Evolutionary conservation across 2,113 vertebrate species (phyloP), one percentile per base, ranked within the genome.

Genomic region (Corythornis madagascariensis): DNA sequence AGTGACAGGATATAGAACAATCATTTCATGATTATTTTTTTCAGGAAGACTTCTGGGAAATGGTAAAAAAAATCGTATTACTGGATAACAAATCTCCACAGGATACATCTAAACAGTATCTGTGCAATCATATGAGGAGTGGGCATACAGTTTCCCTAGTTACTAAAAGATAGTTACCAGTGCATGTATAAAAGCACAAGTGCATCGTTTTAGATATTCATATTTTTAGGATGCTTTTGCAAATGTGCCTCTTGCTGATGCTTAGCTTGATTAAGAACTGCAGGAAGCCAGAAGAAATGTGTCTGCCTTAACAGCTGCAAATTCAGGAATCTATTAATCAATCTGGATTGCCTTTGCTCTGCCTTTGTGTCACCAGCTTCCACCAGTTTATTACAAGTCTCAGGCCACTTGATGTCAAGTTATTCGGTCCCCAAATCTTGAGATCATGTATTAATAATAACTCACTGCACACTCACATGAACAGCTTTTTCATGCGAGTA

Each of bases 231-330:
- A 74, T 79, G 57, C 73, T 79, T 79, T 94, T 92, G 73, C 72
- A 86, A 89, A 92, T 92, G 63, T 75, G 73, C 63, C 77, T 83
- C 86, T 94, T 86, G 86, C 52, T 86, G 86, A 40, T 79, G 77
- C 86, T 94, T 92, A 86, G 33, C 86, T 92, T 92, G 86, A 94
- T 92, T 86, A 86, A 89, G 76, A 92, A 65, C 89, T 82, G 82
- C 86, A 86, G 92, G 89, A 92, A 78, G 67, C 71, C 86, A 65
- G 66, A 89, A 86, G 56, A 89, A 91, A 86, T 86, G 69, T 65
- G n/a, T 74, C 66, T 86, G 38, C 47, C 1, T 0, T 69, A 89
- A 78, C 81, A 92, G 81, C 76, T 94, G 81, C 76, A 86, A 92
- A 69, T 43, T 53, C 66, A 70, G 71, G 38, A 78, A 70, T 83